Conservation (phyloP, 2,888 invertebrate genomes). For the Mesorhabditis spiculigera region DNA sequence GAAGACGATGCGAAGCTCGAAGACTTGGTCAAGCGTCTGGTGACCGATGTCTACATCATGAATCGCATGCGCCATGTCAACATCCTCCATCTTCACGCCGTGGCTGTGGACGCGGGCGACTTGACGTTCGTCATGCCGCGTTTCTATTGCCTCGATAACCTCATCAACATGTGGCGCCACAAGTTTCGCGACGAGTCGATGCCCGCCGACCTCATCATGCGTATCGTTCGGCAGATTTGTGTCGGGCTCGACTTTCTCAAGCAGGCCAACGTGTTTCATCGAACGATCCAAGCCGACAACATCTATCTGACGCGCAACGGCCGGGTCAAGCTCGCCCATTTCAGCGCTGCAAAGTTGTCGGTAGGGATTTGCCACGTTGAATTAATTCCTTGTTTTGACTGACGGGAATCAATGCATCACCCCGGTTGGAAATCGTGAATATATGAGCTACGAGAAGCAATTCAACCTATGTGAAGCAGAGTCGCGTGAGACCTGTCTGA, state of each 20-base stretch:
- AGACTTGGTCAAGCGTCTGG: slow-evolving; percentile 17
- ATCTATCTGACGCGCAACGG: slow-evolving; percentile 37
- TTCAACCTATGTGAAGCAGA: slow-evolving; percentile 15
- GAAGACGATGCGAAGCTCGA: background rate
- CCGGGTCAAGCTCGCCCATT: slow-evolving; percentile 41
- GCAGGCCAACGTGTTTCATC: slow-evolving; percentile 27
- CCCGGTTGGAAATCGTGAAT: slow-evolving; percentile 37
- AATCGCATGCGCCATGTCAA: slow-evolving; percentile 33
- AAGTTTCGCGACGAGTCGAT: slow-evolving; percentile 23
- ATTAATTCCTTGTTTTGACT: background rate
- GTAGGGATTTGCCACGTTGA: background rate
- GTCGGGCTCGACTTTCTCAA: slow-evolving; percentile 26
- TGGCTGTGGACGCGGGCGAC: slow-evolving; percentile 23
- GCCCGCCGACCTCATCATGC: slow-evolving; percentile 33
- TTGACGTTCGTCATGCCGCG: slow-evolving; percentile 33
- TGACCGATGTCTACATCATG: slow-evolving; percentile 28
- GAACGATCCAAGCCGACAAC: slow-evolving; percentile 32
- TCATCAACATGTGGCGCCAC: slow-evolving; percentile 23
- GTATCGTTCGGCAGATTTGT: slow-evolving; percentile 37
- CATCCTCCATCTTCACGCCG: slow-evolving; percentile 34
- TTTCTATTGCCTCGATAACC: slow-evolving; percentile 24
- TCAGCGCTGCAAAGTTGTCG: slow-evolving; percentile 14
- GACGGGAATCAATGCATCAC: slow-evolving; percentile 22
- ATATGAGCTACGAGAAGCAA: slow-evolving; percentile 40
- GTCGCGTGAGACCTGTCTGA: slow-evolving; percentile 15